These are phyloP conservation scores for Apotomis betuletana DNA, from an alignment of 2,888 invertebrate species.

Conservation along the genomic window DNA sequence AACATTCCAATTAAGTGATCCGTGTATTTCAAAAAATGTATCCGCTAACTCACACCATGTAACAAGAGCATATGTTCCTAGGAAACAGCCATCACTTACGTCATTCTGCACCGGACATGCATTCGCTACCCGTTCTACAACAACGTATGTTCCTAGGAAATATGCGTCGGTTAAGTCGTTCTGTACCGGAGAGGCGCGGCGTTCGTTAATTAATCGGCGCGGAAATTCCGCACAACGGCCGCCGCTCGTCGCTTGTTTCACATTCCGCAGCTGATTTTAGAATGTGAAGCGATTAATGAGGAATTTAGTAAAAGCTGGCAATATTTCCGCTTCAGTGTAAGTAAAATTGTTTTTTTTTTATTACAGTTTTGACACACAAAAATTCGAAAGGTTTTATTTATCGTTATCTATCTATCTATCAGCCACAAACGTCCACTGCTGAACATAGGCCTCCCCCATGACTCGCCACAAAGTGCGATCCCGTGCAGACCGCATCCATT, in stretches of 20 bases:
- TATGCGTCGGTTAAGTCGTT: background rate
- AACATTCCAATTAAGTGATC: background rate
- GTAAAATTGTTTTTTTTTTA: too few relatives aligned
- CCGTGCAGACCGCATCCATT: too few relatives aligned
- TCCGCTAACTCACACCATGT: background rate
- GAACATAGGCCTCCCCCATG: too few relatives aligned
- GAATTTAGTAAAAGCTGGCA: too few relatives aligned
- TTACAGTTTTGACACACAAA: too few relatives aligned
- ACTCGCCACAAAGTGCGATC: too few relatives aligned
- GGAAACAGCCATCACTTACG: background rate
- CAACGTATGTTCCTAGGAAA: background rate
- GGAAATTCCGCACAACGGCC: background rate
- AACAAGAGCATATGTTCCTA: background rate
- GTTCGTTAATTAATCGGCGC: background rate
- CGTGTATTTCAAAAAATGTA: background rate
- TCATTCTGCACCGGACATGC: background rate
- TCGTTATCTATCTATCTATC: too few relatives aligned
- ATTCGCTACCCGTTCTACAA: background rate
- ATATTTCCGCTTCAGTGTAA: too few relatives aligned
- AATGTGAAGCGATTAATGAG: background rate
- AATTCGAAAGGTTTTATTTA: too few relatives aligned
- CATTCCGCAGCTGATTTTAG: slow-evolving; percentile 4
- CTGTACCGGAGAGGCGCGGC: background rate
- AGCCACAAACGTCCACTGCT: too few relatives aligned
- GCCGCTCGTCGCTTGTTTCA: background rate